Conservation (phyloP, 2,113 vertebrate species). For the Rhinolophus ferrumequinum region DNA sequence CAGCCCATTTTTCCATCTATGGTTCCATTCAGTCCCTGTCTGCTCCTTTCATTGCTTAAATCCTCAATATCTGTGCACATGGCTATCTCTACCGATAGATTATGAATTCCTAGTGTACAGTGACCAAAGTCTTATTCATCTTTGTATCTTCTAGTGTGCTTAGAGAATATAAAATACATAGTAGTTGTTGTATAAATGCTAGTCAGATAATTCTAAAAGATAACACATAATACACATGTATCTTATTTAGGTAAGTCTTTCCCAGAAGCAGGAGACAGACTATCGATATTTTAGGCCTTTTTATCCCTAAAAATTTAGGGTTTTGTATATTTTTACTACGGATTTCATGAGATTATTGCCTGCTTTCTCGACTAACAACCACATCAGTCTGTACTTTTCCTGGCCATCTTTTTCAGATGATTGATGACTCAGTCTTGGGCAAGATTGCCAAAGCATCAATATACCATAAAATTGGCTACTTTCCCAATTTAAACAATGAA, state of each 20-base stretch:
- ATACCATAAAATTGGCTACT: conserved; percentile 39
- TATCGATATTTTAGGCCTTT: not conserved
- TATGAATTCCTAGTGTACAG: not conserved
- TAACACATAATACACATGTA: not conserved
- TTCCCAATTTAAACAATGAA: conserved; percentile 65
- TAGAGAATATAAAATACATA: not conserved
- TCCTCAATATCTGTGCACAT: not conserved
- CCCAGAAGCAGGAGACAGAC: not conserved
- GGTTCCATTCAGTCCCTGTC: not conserved
- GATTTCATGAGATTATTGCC: not conserved
- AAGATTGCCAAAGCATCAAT: conserved; percentile 36
- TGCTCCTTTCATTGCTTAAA: not conserved
- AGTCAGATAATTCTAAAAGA: not conserved
- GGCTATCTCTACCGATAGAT: not conserved
- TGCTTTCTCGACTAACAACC: conserved; percentile 39
- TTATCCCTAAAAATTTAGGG: not conserved
- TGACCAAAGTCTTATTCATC: not conserved
- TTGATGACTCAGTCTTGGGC: conserved; percentile 34
- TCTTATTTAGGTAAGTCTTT: not conserved
- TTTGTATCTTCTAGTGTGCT: not conserved
- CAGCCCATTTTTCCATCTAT: not conserved
- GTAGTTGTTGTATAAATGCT: not conserved
- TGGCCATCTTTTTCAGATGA: not conserved
- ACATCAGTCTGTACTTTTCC: not conserved
- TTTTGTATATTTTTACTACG: not conserved